Evolutionary conservation across 2,113 vertebrate genomes (phyloP).

Genomic region (Sphyrna mokarran): DNA sequence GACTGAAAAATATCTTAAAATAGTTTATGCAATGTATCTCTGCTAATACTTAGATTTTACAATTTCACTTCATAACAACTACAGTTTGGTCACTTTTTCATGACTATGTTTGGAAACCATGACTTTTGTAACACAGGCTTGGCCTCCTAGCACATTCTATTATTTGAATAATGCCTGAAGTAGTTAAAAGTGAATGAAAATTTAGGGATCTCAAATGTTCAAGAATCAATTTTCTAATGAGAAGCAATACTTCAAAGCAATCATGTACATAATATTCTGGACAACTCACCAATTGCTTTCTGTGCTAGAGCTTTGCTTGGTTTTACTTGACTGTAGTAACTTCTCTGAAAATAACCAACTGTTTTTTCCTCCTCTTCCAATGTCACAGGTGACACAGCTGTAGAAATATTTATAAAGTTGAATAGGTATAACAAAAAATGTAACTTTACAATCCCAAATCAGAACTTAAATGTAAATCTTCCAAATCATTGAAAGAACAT

Average conservation of each 20-base stretch:
- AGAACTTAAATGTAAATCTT: not conserved
- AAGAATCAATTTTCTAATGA: not conserved
- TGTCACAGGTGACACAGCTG: not conserved
- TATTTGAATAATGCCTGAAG: not conserved
- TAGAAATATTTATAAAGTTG: constrained; percentile 6
- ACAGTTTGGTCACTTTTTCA: not conserved
- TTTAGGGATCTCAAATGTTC: not conserved
- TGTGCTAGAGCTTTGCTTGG: constrained; percentile 53
- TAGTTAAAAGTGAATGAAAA: not conserved
- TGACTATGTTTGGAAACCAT: not conserved
- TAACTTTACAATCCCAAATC: not conserved
- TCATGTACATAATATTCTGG: not conserved
- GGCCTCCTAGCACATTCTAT: not conserved
- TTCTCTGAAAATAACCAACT: constrained; percentile 76
- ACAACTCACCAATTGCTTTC: constrained; percentile 61
- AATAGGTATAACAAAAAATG: not conserved
- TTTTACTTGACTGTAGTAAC: constrained; percentile 42
- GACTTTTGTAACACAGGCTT: not conserved
- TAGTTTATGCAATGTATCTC: not conserved
- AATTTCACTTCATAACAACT: not conserved
- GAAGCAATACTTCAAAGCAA: not conserved
- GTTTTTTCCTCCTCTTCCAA: constrained; percentile 50
- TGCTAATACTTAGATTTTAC: not conserved
- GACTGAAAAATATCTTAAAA: not conserved
- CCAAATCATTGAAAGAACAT: not conserved